Evolutionary conservation across 2,113 vertebrate genomes (phyloP).

Genomic region (Mixornis gularis): DNA sequence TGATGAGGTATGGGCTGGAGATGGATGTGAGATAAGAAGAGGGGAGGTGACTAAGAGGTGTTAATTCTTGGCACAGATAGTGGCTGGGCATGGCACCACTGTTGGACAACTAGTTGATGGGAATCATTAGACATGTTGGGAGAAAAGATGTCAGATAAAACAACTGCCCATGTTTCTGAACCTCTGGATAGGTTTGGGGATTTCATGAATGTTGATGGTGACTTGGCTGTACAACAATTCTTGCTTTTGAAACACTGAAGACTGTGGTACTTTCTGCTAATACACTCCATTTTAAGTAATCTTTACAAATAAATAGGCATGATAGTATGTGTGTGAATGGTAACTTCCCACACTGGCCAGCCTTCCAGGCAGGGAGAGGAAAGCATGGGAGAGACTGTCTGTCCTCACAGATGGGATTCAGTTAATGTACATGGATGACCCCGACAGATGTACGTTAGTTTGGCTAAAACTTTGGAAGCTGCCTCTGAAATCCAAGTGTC

Average conservation of each 20-base stretch:
- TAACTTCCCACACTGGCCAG: constrained; percentile 63
- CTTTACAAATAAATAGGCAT: constrained; percentile 51
- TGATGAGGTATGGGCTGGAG: neutral
- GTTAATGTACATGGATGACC: constrained; percentile 43
- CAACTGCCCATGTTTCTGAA: neutral
- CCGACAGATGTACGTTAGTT: constrained; percentile 48
- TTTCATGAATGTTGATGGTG: neutral
- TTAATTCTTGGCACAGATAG: neutral
- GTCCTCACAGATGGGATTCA: constrained; percentile 41
- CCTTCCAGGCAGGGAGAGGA: constrained; percentile 12
- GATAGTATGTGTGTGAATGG: constrained; percentile 45
- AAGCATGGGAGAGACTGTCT: neutral
- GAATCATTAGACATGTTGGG: neutral
- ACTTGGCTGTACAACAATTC: constrained; percentile 17
- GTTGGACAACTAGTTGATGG: neutral
- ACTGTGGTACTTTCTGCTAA: constrained; percentile 38
- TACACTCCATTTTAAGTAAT: constrained; percentile 34
- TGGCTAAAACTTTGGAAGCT: constrained; percentile 52
- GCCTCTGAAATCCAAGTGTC: constrained; percentile 56
- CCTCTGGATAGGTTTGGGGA: constrained; percentile 10
- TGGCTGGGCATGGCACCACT: neutral
- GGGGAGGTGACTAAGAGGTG: neutral
- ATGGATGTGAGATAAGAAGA: neutral
- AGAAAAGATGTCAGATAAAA: neutral
- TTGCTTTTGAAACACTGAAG: constrained; percentile 37